These are phyloP conservation scores for Pristionchus fissidentatus DNA, from an alignment of 2,888 invertebrate species.

Conservation along the genomic window DNA sequence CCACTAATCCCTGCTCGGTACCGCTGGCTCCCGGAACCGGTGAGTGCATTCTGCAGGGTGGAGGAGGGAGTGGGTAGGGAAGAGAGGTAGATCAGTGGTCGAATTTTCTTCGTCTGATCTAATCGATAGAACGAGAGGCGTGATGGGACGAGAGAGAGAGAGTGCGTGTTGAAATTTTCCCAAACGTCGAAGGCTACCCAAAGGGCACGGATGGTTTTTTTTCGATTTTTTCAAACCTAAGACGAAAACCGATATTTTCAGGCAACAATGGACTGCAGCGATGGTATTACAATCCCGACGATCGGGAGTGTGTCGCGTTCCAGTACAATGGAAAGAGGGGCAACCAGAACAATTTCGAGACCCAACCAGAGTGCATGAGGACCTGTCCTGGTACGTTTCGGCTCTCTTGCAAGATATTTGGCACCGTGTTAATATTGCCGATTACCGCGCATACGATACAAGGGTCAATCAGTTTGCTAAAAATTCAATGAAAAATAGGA, in stretches of 20 bases:
- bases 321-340: conserved; percentile 74
- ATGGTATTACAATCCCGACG: conserved; percentile 75
- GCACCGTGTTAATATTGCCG: too few relatives aligned
- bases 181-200: too few relatives aligned
- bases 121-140: too few relatives aligned
- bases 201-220: too few relatives aligned
- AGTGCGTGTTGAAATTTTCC: too few relatives aligned
- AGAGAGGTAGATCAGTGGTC: too few relatives aligned
- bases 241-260: neutral
- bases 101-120: too few relatives aligned
- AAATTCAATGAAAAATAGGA: neutral
- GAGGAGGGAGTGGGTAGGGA: neutral
- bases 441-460: neutral
- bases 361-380: conserved; percentile 69
- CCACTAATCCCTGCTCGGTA: conserved; percentile 75
- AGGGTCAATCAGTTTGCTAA: neutral
- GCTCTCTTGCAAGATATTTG: too few relatives aligned
- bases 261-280: conserved; percentile 52
- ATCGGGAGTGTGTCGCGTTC: conserved; percentile 74
- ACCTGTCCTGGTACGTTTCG: conserved; percentile 74
- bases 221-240: neutral
- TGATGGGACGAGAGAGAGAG: too few relatives aligned
- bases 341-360: conserved; percentile 74
- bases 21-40: conserved; percentile 76
- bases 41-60: neutral